Base-by-base conservation (phyloP, 2,113 vertebrate genomes). In the Triplophysa dalaica region DNA sequence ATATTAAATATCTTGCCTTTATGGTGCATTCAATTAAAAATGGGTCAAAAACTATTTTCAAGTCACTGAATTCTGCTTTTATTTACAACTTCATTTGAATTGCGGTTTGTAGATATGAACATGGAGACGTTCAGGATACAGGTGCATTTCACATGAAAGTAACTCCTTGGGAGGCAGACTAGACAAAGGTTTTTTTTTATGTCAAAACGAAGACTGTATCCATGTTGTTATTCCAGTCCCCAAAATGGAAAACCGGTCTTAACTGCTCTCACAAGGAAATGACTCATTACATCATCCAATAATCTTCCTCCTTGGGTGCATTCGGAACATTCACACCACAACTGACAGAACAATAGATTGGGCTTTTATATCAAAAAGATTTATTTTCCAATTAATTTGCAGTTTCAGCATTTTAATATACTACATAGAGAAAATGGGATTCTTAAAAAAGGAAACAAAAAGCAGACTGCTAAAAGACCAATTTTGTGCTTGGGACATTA, bases 121-220 rank as follows among this genome's bases (percentile, higher is more conserved):
- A 62, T 26, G 78, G 60, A 13, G 14, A 67, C 12, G 33, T 24
- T 80, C 89, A 90, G 89, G 87, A 90, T 87, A 84, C 90, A 90
- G 90, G 89, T 91, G 91, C 78, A 50, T 13, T 66, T 58, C 17
- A 41, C 77, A 82, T 82, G 60, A 85, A 85, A 85, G 50, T 21
- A 1, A 56, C 50, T 78, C 33, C 81, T 80, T 84, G 75, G 70
- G 52, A 63, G 75, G 61, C 16, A 21, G 84, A 85, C 85, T 86
- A 88, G 85, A 75, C 78, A 87, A 91, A 89, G 87, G 89, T 87
- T 88, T 63, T 86, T 69, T 85, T 87, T 85, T 85, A 83, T 88
- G 87, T 85, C 83, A 86, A 50, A 82, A 50, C 58, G 73, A 67
- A 77, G 83, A 86, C 75, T 16, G 19, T 75, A 70, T 22, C 21